Percentiles rank a stretch among this genome's conserved stretches.
phyloP scores from a whole-genome alignment of 1,140 invertebrate species.

The Calycopis cecrops region DNA sequence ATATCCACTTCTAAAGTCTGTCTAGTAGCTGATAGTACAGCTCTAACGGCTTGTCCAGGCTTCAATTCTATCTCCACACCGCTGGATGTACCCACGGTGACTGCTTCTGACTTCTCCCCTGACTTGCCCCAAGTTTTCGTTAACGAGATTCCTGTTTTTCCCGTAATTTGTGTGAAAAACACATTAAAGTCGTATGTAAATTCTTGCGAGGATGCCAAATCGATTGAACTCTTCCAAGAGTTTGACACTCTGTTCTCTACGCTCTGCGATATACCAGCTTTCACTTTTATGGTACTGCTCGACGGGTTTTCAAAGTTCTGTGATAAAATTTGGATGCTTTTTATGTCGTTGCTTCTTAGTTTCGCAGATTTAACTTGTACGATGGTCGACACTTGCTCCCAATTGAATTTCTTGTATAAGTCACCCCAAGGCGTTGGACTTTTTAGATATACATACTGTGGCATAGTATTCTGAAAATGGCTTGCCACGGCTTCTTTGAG shows the following conservation, averaged over 20 bases:
- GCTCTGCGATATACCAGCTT: slow-evolving; percentile 49
- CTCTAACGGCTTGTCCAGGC: slow-evolving; percentile 45
- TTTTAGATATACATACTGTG: slow-evolving; percentile 35
- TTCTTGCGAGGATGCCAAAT: slow-evolving; percentile 35
- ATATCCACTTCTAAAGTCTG: slow-evolving; percentile 47
- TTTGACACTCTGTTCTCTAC: slow-evolving; percentile 51
- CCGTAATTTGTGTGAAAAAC: slow-evolving; percentile 34
- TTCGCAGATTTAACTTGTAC: slow-evolving; percentile 45
- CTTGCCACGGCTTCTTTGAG: slow-evolving; percentile 32
- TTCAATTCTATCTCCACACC: slow-evolving; percentile 46
- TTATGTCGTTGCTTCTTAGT: slow-evolving; percentile 31
- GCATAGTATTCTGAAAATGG: slow-evolving; percentile 28
- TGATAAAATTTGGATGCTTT: slow-evolving; percentile 35
- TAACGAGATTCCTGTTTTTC: slow-evolving; percentile 34
- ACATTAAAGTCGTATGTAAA: slow-evolving; percentile 46
- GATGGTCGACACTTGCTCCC: slow-evolving; percentile 42
- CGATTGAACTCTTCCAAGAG: slow-evolving; percentile 39
- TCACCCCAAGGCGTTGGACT: slow-evolving; percentile 54
- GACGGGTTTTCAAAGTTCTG: slow-evolving; percentile 52
- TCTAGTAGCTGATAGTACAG: slow-evolving; percentile 43
- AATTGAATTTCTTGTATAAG: slow-evolving; percentile 46
- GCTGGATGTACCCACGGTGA: slow-evolving; percentile 44
- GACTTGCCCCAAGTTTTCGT: slow-evolving; percentile 38
- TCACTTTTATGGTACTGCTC: slow-evolving; percentile 47
- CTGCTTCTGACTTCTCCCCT: slow-evolving; percentile 45